A percentile compares a stretch with the other conserved stretches of the same genome.
Evolutionary conservation across 2,888 invertebrate genomes (phyloP).

Genomic region (Acanthopleura granulata): DNA sequence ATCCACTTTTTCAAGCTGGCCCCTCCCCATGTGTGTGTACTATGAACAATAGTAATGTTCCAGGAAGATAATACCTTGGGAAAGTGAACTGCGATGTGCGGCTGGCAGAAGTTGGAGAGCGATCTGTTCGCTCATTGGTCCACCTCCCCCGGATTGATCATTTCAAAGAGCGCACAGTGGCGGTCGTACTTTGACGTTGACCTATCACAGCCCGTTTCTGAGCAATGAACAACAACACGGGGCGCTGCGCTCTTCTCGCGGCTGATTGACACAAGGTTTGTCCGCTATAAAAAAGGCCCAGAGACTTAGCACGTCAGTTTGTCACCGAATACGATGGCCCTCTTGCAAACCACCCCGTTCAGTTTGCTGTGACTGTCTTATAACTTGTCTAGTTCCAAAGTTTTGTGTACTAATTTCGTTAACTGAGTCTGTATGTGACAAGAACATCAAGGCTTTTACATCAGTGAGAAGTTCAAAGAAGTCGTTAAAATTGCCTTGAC

Average conservation of each 20-base stretch:
- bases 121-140: background rate
- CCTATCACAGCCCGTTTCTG: slow-evolving; percentile 13
- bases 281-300: background rate
- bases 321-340: slow-evolving; percentile 8
- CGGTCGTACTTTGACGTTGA: background rate
- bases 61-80: background rate
- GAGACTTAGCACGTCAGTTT: slow-evolving; percentile 6
- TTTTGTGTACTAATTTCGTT: too few species aligned
- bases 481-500: too few species aligned
- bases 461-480: too few species aligned
- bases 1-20: background rate
- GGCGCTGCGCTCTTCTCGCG: slow-evolving; percentile 11
- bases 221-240: slow-evolving; percentile 13
- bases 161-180: slow-evolving; percentile 7
- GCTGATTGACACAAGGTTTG: slow-evolving; percentile 3
- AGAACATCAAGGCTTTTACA: too few species aligned
- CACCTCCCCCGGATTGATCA: slow-evolving; percentile 4
- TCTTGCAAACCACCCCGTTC: background rate
- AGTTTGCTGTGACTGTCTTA: too few species aligned
- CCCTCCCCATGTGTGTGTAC: slow-evolving; percentile 5
- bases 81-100: slow-evolving; percentile 9
- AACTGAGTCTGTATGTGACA: too few species aligned
- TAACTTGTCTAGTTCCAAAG: too few species aligned
- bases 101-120: background rate
- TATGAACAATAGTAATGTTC: background rate